These are phyloP conservation scores for Carapus acus DNA, from an alignment of 2,797 vertebrate species.

Conservation along the genomic window DNA sequence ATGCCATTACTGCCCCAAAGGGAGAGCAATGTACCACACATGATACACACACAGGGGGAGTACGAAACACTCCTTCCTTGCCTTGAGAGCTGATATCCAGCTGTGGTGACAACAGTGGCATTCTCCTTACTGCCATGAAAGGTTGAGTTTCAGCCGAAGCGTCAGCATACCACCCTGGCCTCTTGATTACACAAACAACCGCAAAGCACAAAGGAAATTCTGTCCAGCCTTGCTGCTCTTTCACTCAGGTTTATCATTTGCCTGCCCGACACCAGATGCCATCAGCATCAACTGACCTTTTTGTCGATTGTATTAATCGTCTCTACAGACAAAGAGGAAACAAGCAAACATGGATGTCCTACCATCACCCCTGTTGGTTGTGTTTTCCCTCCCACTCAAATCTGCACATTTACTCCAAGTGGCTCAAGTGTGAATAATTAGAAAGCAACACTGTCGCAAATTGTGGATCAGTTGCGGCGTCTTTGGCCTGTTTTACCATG, in stretches of 20 bases:
- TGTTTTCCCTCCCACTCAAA: neutral
- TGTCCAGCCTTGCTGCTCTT: conserved; percentile 48
- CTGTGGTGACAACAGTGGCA: conserved; percentile 65
- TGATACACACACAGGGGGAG: conserved; percentile 18
- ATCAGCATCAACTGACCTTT: conserved; percentile 25
- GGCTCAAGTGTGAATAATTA: neutral
- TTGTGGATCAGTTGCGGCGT: conserved; percentile 56
- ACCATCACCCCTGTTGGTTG: conserved; percentile 9
- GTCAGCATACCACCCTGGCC: conserved; percentile 4
- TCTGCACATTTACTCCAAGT: neutral
- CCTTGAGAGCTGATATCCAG: conserved; percentile 49
- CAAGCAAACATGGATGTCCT: too few relatives aligned
- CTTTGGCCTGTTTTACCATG: conserved; percentile 53
- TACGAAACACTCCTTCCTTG: conserved; percentile 37
- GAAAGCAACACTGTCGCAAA: conserved; percentile 5
- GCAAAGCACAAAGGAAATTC: conserved; percentile 12
- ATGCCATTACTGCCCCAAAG: conserved; percentile 68
- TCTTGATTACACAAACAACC: conserved; percentile 39
- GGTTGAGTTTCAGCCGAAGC: conserved; percentile 57
- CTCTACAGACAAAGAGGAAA: conserved; percentile 35
- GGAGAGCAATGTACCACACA: conserved; percentile 51
- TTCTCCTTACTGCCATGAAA: conserved; percentile 56
- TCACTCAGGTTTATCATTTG: conserved; percentile 34
- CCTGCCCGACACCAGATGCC: conserved; percentile 1
- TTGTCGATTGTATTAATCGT: conserved; percentile 6